Conservation (phyloP, 2,113 vertebrate species). For the Alces alces region DNA sequence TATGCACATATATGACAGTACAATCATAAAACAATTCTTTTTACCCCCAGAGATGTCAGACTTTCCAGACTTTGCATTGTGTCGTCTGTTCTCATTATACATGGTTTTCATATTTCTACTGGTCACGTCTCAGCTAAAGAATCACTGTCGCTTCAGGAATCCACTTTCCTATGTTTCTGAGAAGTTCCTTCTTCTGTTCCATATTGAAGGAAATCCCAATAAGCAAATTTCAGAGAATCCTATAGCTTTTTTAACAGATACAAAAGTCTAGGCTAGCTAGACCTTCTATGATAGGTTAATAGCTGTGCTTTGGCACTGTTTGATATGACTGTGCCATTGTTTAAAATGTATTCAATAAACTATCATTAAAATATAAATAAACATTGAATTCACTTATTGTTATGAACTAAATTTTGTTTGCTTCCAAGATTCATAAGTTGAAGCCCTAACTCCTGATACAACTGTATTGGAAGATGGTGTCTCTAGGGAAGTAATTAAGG, state of each 20-base stretch:
- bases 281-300: neutral
- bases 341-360: neutral
- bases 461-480: neutral
- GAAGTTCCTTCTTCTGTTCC: neutral
- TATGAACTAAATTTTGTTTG: neutral
- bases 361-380: neutral
- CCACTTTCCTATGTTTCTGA: neutral
- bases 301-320: neutral
- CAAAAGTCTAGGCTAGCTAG: neutral
- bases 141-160: neutral
- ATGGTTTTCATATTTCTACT: neutral
- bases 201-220: neutral
- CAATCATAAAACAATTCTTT: neutral
- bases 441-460: neutral
- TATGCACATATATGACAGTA: neutral
- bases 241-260: neutral
- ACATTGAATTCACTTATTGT: neutral
- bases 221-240: neutral
- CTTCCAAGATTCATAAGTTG: neutral
- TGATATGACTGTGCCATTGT: neutral
- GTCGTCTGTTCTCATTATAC: neutral
- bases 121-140: neutral
- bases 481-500: neutral
- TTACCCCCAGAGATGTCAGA: rapidly evolving
- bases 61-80: neutral